These are phyloP conservation scores for Mythimna loreyi DNA, from an alignment of 2,888 invertebrate genomes.

Conservation along the genomic window DNA sequence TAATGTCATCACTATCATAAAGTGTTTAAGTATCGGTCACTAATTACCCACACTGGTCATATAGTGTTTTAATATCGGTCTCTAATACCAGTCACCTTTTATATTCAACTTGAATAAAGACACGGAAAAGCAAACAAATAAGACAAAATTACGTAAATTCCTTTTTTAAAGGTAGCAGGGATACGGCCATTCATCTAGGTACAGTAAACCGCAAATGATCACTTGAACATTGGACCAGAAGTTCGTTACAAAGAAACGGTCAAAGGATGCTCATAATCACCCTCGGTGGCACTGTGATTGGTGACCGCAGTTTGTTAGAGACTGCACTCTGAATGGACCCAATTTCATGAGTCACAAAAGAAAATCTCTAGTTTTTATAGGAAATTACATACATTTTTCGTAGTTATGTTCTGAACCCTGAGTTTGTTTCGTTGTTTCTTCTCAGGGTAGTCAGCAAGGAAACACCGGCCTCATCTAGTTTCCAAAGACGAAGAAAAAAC, in stretches of 20 bases:
- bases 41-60: too few relatives aligned
- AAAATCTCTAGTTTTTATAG: conserved; percentile 4
- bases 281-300: conserved; percentile 11
- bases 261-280: conserved; percentile 22
- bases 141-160: neutral
- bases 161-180: neutral
- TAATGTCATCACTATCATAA: too few relatives aligned
- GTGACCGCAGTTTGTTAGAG: conserved; percentile 21
- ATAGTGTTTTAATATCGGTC: too few relatives aligned
- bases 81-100: too few relatives aligned
- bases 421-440: too few relatives aligned
- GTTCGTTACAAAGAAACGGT: conserved; percentile 5
- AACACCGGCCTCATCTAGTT: too few relatives aligned
- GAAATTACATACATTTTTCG: neutral
- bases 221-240: neutral
- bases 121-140: neutral
- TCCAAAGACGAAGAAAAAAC: too few relatives aligned
- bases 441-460: too few relatives aligned
- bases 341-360: neutral
- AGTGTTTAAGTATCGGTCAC: too few relatives aligned
- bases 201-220: neutral
- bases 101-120: neutral
- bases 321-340: conserved; percentile 12
- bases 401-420: too few relatives aligned
- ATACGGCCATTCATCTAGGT: neutral